Conservation (phyloP, 1,140 invertebrate genomes). For the Sitophilus oryzae region DNA sequence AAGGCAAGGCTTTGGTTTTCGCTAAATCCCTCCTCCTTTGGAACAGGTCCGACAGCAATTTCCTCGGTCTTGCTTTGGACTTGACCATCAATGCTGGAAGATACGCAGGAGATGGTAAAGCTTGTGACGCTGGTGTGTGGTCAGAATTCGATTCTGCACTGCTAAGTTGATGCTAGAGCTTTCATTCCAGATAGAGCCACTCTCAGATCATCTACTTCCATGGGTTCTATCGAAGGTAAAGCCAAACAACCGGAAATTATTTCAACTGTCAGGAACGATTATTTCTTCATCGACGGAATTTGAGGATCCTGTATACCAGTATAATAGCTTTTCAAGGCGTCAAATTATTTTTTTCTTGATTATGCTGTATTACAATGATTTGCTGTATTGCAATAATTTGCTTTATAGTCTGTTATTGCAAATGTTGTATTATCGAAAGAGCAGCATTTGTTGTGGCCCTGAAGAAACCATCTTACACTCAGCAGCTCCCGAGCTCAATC, state of each 20-base stretch:
- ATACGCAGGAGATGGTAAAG: slow-evolving; percentile 45
- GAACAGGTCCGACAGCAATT: neutral
- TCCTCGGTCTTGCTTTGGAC: slow-evolving; percentile 44
- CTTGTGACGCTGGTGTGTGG: slow-evolving; percentile 32
- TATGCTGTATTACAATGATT: too few relatives aligned
- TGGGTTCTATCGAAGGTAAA: neutral
- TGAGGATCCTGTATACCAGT: too few relatives aligned
- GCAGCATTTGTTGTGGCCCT: slow-evolving; percentile 38
- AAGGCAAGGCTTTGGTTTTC: slow-evolving; percentile 39
- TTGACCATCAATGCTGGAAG: slow-evolving; percentile 50
- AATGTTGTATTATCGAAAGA: too few relatives aligned
- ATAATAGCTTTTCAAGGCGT: too few relatives aligned
- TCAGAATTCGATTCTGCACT: too few relatives aligned
- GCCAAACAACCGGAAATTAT: slow-evolving; percentile 16
- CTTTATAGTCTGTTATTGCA: too few relatives aligned
- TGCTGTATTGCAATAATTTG: too few relatives aligned
- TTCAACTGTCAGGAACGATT: slow-evolving; percentile 15
- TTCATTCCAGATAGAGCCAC: slow-evolving; percentile 18
- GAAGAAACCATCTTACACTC: slow-evolving; percentile 38
- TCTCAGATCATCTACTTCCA: slow-evolving; percentile 20
- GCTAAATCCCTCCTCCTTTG: neutral
- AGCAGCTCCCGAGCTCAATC: slow-evolving; percentile 49
- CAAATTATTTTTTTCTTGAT: too few relatives aligned
- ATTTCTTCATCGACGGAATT: slow-evolving; percentile 10
- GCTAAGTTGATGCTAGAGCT: too few relatives aligned